These are phyloP conservation scores for Lynx canadensis DNA, from an alignment of 2,113 vertebrate genomes.

Conservation along the genomic window DNA sequence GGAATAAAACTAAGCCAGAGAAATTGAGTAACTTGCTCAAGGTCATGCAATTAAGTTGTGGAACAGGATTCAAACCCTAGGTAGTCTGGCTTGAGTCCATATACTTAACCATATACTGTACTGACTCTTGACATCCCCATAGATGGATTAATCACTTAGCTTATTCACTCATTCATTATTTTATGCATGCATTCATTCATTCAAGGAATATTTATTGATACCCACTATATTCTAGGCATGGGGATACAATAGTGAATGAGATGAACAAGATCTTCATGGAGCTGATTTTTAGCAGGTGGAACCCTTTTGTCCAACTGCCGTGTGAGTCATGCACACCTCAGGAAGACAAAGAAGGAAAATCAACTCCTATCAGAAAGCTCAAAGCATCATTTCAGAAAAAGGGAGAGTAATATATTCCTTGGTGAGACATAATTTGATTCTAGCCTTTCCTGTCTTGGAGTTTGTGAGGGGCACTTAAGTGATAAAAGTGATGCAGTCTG, in stretches of 20 bases:
- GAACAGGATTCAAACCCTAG: conserved; percentile 18
- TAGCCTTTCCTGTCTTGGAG: not conserved
- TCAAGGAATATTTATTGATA: not conserved
- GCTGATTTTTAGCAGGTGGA: not conserved
- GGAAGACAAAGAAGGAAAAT: not conserved
- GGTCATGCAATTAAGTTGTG: not conserved
- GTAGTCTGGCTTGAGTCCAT: not conserved
- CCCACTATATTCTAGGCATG: not conserved
- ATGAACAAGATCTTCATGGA: not conserved
- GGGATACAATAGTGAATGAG: not conserved
- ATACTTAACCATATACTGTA: not conserved
- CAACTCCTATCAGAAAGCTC: not conserved
- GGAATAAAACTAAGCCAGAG: conserved; percentile 30
- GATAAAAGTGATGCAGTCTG: not conserved
- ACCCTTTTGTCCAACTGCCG: not conserved
- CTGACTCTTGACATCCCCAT: not conserved
- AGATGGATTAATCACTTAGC: not conserved
- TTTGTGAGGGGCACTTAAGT: not conserved
- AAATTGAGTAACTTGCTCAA: conserved; percentile 46
- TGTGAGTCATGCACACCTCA: not conserved
- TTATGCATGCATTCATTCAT: not conserved
- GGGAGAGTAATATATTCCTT: not conserved
- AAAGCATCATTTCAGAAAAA: not conserved
- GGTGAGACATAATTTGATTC: conserved; percentile 50
- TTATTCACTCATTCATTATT: not conserved